These are phyloP conservation scores for Grammomys surdaster DNA, from an alignment of 2,113 vertebrate genomes.

Conservation along the genomic window DNA sequence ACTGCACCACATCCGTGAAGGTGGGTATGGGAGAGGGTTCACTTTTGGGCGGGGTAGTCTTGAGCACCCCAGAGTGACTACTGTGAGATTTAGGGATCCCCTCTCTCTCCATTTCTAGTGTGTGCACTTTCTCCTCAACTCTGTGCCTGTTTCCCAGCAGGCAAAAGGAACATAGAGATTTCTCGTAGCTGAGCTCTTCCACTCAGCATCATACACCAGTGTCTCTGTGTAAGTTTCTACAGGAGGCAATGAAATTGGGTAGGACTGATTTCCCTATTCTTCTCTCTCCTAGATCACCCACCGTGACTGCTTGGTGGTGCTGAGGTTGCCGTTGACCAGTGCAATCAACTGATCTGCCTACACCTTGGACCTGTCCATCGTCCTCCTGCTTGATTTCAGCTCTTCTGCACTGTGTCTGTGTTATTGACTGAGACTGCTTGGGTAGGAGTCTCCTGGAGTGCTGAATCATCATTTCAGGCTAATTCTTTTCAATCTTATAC, in stretches of 20 bases:
- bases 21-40: slow-evolving; percentile 59
- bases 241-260: neutral
- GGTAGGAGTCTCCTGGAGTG: neutral
- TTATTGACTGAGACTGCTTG: neutral
- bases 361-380: neutral
- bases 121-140: neutral
- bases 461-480: slow-evolving; percentile 15
- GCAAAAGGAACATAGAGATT: neutral
- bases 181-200: neutral
- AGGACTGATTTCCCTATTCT: slow-evolving; percentile 33
- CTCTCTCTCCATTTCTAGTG: neutral
- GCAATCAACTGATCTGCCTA: slow-evolving; percentile 44
- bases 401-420: neutral
- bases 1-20: slow-evolving; percentile 31
- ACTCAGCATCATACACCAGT: neutral
- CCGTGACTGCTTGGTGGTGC: slow-evolving; percentile 53
- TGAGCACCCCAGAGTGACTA: neutral
- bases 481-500: neutral
- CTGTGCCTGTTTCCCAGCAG: neutral
- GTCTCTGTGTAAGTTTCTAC: neutral
- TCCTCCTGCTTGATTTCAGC: neutral
- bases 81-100: neutral
- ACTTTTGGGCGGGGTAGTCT: neutral
- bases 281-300: slow-evolving; percentile 68
- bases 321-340: slow-evolving; percentile 57